Percentiles rank a stretch among this genome's conserved stretches.
Conservation (phyloP, 1,140 invertebrate species). For the Streblospio benedicti region DNA sequence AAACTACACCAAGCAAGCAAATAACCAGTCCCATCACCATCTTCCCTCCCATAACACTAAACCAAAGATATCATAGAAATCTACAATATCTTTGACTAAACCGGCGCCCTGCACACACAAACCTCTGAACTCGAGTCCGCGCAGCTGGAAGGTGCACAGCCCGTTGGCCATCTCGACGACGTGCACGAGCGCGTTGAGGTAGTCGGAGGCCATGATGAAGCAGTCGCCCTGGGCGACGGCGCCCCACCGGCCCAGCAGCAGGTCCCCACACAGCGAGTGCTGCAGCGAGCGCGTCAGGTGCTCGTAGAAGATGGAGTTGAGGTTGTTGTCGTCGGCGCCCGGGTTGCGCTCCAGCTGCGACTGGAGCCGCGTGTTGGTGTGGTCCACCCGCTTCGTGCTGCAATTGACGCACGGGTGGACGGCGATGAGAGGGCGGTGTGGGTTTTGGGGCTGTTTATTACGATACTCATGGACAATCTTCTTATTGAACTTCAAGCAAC, state of each 20-base stretch:
- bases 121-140: slow-evolving; percentile 93
- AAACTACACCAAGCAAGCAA: no score
- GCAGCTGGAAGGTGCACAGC: slow-evolving; percentile 92
- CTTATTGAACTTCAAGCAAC: no score
- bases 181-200: slow-evolving; percentile 94
- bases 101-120: no score
- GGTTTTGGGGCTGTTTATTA: no score
- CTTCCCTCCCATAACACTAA: no score
- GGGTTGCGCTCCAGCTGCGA: slow-evolving; percentile 91
- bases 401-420: slow-evolving; percentile 14
- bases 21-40: no score
- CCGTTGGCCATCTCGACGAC: slow-evolving; percentile 98
- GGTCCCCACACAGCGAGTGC: slow-evolving; percentile 88
- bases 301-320: slow-evolving; percentile 99
- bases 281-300: slow-evolving; percentile 93
- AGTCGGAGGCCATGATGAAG: slow-evolving; percentile 93
- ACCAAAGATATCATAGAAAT: no score
- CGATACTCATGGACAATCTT: no score
- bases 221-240: slow-evolving; percentile 94
- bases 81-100: no score
- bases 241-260: slow-evolving; percentile 69
- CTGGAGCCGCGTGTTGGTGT: slow-evolving; percentile 89
- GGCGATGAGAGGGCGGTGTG: slow-evolving; percentile 21
- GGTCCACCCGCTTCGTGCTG: slow-evolving; percentile 85
- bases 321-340: slow-evolving; percentile 91